phyloP scores from a whole-genome alignment of 2,797 vertebrate species.

The Tympanoctomys barrerae region DNA sequence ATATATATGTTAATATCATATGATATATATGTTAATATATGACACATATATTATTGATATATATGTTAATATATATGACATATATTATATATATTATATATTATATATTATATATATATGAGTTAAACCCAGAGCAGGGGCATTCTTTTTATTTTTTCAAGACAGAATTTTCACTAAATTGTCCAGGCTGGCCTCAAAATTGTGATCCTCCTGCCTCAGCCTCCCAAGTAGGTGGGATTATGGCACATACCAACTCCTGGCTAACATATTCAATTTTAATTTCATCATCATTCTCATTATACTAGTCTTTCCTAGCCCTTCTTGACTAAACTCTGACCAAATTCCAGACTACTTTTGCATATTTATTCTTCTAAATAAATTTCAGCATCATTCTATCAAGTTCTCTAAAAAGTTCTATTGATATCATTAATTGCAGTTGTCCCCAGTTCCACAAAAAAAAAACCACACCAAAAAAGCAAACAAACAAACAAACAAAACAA shows the following conservation, averaged over 20 bases:
- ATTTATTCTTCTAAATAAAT: slow-evolving; percentile 55
- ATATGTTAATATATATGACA: neutral
- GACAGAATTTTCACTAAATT: neutral
- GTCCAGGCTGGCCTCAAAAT: neutral
- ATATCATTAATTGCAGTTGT: neutral
- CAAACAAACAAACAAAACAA: too few species aligned
- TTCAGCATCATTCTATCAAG: slow-evolving; percentile 12
- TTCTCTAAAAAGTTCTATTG: neutral
- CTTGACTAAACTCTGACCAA: neutral
- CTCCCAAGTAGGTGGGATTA: neutral
- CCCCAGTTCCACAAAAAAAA: too few species aligned
- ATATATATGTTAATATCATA: neutral
- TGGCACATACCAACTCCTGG: neutral
- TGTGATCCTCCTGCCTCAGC: neutral
- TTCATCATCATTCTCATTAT: slow-evolving; percentile 28
- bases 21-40: too few species aligned
- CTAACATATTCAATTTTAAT: neutral
- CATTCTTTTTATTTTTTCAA: neutral
- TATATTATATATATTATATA: too few species aligned
- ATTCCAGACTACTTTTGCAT: neutral
- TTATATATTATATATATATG: neutral
- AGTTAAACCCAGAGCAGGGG: neutral
- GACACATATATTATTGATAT: too few species aligned
- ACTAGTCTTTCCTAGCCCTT: neutral
- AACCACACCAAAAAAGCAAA: too few species aligned